phyloP scores from a whole-genome alignment of 1,140 invertebrate genomes.

The Drosophila insularis region DNA sequence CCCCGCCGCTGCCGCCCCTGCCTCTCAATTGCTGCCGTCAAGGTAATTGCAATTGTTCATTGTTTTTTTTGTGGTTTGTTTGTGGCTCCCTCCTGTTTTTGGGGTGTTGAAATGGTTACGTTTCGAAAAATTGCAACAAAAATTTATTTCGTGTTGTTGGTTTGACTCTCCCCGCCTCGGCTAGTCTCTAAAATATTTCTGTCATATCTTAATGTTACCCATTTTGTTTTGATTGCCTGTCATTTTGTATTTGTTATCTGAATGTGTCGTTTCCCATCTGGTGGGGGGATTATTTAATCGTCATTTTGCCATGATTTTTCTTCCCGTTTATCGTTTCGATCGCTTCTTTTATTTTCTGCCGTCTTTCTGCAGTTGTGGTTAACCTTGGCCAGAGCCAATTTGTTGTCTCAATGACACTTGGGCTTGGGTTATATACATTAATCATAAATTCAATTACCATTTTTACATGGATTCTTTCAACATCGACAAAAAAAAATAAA shows the following conservation, averaged over 20 bases:
- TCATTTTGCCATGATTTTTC: slow-evolving; percentile 43
- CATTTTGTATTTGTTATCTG: slow-evolving; percentile 30
- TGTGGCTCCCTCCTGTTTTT: slow-evolving; percentile 21
- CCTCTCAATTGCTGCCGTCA: slow-evolving; percentile 27
- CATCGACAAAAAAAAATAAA: slow-evolving; percentile 34
- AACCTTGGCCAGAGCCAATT: slow-evolving; percentile 63
- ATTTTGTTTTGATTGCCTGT: slow-evolving; percentile 41
- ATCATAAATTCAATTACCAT: slow-evolving; percentile 74
- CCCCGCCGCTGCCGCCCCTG: slow-evolving; percentile 14
- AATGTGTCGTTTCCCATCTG: slow-evolving; percentile 1
- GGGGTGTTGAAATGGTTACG: slow-evolving; percentile 45
- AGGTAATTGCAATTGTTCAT: slow-evolving; percentile 48
- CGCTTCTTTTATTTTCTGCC: slow-evolving; percentile 24
- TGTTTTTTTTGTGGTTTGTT: neutral
- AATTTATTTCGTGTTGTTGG: neutral
- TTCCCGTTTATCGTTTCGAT: slow-evolving; percentile 58
- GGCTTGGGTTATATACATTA: slow-evolving; percentile 37
- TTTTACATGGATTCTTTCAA: slow-evolving; percentile 75
- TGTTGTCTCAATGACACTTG: slow-evolving; percentile 64
- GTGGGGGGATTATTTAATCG: slow-evolving; percentile 14
- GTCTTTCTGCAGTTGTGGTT: slow-evolving; percentile 21
- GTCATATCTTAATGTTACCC: slow-evolving; percentile 18
- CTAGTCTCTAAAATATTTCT: neutral
- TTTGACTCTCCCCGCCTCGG: neutral
- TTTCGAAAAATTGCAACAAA: slow-evolving; percentile 32